Evolutionary conservation across 2,888 invertebrate species (phyloP), one percentile per base, ranked within the genome.

Genomic region (Brassicogethes aeneus): DNA sequence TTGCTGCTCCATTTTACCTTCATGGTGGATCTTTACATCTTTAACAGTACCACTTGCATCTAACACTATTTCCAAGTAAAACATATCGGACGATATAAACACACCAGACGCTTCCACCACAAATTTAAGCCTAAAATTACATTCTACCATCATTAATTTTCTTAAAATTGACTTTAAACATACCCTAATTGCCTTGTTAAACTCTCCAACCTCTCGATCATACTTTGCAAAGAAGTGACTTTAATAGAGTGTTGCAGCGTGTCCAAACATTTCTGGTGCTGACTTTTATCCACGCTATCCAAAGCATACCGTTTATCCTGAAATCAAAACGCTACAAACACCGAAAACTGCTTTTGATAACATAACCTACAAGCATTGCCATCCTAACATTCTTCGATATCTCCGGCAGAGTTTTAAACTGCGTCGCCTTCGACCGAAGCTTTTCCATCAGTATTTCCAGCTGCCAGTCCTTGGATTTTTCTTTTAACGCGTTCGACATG

Each of bases 81-180:
- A 95, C 93, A 94, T 93, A 62, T 95, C 95, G 0, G 92, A 92
- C 31, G 90, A 92, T 65, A 95, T 92, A 62, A 92, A 92, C 3
- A 82, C 81, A 34, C 85, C 85, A 36, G 85, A 81, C 43, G 83
- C 79, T 40, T 87, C 89, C 46, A 86, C 84, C 60, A 87, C 85
- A 68, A 92, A 91, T 64, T 92, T 91, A 41, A 93, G 73, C 30
- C 86, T 86, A 34, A 41, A 53, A 56, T 15, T 36, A 13, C n/a
- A n/a, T n/a, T n/a, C n/a, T n/a, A n/a, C n/a, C n/a, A n/a, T n/a
- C n/a, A n/a, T n/a, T n/a, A 17, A 39, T n/a, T n/a, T n/a, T n/a
- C n/a, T n/a, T n/a, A n/a, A n/a, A n/a, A n/a, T n/a, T n/a, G n/a
- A n/a, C n/a, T n/a, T n/a, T n/a, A n/a, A n/a, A n/a, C n/a, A n/a